phyloP scores from a whole-genome alignment of 2,888 invertebrate genomes.

The Leptodirus hochenwartii region DNA sequence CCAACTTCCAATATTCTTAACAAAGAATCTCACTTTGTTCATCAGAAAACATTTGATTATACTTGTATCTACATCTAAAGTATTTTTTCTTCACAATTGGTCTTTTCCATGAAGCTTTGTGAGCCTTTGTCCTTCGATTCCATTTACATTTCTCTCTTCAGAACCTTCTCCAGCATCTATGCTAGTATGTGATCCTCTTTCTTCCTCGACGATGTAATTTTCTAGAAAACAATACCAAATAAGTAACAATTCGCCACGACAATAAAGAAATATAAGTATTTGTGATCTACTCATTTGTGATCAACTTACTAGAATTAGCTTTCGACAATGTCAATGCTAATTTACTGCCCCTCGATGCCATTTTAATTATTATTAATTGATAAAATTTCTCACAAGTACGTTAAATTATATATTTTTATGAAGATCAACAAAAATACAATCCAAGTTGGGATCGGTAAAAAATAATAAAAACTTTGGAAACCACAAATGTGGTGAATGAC shows the following conservation, averaged over 20 bases:
- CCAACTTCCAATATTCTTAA: conserved; percentile 2
- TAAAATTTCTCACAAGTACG: neutral
- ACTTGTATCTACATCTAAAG: conserved; percentile 4
- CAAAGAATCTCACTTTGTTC: conserved; percentile 4
- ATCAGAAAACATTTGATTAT: conserved; percentile 6
- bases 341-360: conserved; percentile 2
- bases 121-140: conserved; percentile 1
- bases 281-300: too few relatives aligned
- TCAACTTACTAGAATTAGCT: conserved; percentile 1
- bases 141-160: conserved; percentile 1
- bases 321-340: conserved; percentile 2
- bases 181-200: neutral
- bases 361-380: conserved; percentile 1
- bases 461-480: neutral
- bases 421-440: too few relatives aligned
- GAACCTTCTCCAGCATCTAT: neutral
- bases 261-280: too few relatives aligned
- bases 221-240: neutral
- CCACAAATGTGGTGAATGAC: conserved; percentile 1
- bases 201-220: conserved; percentile 1
- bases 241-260: neutral
- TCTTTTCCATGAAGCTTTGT: too few relatives aligned
- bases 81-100: too few relatives aligned
- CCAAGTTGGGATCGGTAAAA: too few relatives aligned
- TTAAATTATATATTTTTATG: too few relatives aligned